A percentile compares a stretch with the other conserved stretches of the same genome.
Conservation (phyloP, 2,797 vertebrate species). For the Rallus crepitans region DNA sequence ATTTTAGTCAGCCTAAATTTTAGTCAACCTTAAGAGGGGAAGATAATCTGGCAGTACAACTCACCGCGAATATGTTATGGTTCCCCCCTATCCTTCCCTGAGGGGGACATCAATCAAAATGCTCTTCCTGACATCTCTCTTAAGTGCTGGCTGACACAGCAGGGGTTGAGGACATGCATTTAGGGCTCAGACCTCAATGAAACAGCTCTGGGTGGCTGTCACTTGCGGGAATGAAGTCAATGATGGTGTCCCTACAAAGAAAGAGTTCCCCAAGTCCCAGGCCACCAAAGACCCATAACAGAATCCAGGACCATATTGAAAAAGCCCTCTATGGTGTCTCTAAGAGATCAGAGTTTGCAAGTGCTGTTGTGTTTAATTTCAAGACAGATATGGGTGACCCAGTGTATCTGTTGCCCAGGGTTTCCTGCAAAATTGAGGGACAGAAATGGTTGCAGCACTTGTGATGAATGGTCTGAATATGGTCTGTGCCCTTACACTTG, state of each 20-base stretch:
- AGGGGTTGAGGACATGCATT: rapidly evolving
- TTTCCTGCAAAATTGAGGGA: background rate
- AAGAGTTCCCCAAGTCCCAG: background rate
- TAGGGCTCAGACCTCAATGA: background rate
- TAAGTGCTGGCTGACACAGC: background rate
- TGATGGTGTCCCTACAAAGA: background rate
- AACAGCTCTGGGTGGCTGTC: background rate
- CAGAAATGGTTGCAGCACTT: background rate
- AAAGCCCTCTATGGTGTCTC: background rate
- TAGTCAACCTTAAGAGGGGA: background rate
- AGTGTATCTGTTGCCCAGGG: background rate
- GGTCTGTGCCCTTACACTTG: constrained; percentile 56
- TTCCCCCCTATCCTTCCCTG: background rate
- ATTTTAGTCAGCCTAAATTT: background rate
- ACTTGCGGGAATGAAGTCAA: background rate
- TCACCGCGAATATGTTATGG: rapidly evolving
- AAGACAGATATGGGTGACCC: background rate
- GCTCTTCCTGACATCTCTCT: background rate
- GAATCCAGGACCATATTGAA: background rate
- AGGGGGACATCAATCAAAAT: background rate
- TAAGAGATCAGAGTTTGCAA: background rate
- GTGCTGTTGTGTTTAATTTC: background rate
- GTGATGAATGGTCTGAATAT: background rate
- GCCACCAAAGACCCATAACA: background rate
- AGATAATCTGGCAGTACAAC: background rate